Evolutionary conservation across 2,888 invertebrate species (phyloP).

Genomic region (Stramonita haemastoma): DNA sequence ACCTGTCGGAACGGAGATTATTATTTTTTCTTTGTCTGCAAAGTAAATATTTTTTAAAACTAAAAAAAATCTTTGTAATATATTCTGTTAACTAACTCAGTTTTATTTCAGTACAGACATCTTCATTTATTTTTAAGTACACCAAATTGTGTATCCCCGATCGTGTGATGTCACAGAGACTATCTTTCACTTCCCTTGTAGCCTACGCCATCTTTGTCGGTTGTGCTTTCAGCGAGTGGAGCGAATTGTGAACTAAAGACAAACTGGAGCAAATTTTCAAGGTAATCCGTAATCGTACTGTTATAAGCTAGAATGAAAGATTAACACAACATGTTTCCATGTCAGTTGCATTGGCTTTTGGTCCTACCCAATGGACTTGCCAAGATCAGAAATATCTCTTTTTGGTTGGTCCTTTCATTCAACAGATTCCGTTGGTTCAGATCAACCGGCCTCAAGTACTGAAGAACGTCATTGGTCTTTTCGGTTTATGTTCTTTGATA

Average conservation of each 20-base stretch:
- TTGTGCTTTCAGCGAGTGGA: not conserved
- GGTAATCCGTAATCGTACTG: not conserved
- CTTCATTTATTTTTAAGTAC: too few relatives aligned
- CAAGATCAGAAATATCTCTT: constrained; percentile 35
- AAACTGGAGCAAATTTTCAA: constrained; percentile 1
- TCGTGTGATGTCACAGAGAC: too few relatives aligned
- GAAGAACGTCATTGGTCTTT: constrained; percentile 41
- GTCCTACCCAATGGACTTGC: constrained; percentile 36
- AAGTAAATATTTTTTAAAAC: too few relatives aligned
- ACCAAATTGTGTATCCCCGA: too few relatives aligned
- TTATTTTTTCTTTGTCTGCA: too few relatives aligned
- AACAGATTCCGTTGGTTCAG: constrained; percentile 42
- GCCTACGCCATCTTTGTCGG: not conserved
- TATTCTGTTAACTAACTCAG: too few relatives aligned
- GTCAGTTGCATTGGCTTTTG: not conserved
- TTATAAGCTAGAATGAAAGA: not conserved
- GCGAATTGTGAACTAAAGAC: not conserved
- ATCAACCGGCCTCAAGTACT: constrained; percentile 8
- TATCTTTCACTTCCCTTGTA: too few relatives aligned
- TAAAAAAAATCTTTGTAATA: too few relatives aligned
- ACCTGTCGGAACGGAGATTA: too few relatives aligned
- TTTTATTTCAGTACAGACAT: too few relatives aligned
- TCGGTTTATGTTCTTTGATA: not conserved
- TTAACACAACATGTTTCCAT: not conserved
- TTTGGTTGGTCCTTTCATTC: constrained; percentile 43